Base-by-base conservation (phyloP, 1,140 invertebrate species). In the Bombus impatiens region DNA sequence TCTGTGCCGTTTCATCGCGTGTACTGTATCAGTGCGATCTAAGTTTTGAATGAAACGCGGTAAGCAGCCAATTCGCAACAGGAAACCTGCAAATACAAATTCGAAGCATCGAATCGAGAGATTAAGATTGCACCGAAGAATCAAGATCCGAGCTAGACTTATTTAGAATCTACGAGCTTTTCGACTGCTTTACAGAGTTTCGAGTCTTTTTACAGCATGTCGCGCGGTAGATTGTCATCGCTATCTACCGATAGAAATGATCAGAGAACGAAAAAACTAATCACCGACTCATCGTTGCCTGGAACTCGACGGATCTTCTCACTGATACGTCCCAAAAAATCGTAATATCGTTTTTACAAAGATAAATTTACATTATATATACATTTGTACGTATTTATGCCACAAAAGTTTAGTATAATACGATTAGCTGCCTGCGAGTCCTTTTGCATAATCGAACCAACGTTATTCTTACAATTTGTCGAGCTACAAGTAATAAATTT, bases 141-240 rank as follows among this genome's bases (percentile, higher is more conserved):
- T 25, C 32, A 22, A 44, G n/a, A n/a, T 47, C 72, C 12, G 5
- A 35, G 22, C 8, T 53, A n/a, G 22, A 53, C 40, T 22, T 44
- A 68, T 5, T 40, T 59, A 59, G 59, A 22, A n/a, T 57, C 10
- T 44, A 37, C 59, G 53, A 77, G 78, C 82, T 82, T 89, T 83
- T 87, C 67, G 80, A 84, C 37, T 32, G 83, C 74, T 80, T 79
- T 80, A 80, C 70, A 83, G 15, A 74, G 57, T 87, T 87, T 82
- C 65, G 78, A 89, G 71, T 78, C 37, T 44, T 85, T 78, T 75
- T 68, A 82, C 68, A 86, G 65, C 44, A 47, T 62, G 42, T 78
- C 44, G 35, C 62, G 35, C 42, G 57, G 57, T 28, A 53, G 37
- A 65, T 62, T 2, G 22, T 42, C 18, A 12, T 53, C 28, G 9